phyloP scores from a whole-genome alignment of 2,797 vertebrate species.

The Acropternis orthonyx region DNA sequence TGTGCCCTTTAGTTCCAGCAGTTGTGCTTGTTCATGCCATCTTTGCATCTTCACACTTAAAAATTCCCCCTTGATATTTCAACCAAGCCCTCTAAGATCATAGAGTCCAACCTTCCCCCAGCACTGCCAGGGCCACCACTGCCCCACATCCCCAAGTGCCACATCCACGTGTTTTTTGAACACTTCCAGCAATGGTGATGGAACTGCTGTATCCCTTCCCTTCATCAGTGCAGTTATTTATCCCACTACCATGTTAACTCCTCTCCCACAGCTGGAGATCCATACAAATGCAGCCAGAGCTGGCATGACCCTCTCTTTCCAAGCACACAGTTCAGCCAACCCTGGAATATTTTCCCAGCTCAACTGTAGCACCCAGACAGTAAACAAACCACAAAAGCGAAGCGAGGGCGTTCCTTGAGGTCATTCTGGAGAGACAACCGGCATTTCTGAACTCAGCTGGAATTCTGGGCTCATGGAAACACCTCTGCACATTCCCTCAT shows the following conservation, averaged over 20 bases:
- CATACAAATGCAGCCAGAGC: not conserved
- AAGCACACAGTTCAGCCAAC: fast-evolving
- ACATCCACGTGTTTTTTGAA: not conserved
- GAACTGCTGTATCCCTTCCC: not conserved
- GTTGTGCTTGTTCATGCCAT: not conserved
- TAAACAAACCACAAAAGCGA: conserved; percentile 3
- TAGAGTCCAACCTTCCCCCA: not conserved
- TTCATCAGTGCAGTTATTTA: not conserved
- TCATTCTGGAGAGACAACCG: not conserved
- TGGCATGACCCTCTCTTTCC: not conserved
- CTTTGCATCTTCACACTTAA: not conserved
- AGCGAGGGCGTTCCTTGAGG: not conserved
- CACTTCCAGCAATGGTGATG: not conserved
- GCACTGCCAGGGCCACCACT: not conserved
- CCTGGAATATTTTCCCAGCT: not conserved
- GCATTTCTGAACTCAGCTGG: not conserved
- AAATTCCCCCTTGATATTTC: not conserved
- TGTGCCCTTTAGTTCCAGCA: not conserved
- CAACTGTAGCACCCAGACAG: not conserved
- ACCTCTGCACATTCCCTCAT: not conserved
- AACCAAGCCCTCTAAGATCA: not conserved
- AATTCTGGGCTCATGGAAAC: not conserved
- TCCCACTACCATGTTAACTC: not conserved
- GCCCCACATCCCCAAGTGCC: not conserved
- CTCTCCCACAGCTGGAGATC: not conserved